phyloP scores from a whole-genome alignment of 2,113 vertebrate genomes.

The Indri indri region DNA sequence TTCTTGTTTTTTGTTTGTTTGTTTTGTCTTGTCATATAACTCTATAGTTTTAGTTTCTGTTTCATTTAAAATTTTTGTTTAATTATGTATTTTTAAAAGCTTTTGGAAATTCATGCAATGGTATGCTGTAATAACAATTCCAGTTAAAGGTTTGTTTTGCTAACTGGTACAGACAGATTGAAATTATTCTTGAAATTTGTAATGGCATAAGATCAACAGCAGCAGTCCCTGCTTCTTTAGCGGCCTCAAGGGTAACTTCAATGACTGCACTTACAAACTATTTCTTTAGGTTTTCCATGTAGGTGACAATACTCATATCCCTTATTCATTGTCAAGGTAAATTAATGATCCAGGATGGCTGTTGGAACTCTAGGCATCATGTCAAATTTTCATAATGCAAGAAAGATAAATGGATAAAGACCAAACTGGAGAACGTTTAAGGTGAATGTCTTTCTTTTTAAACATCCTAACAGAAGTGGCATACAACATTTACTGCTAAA shows the following conservation, averaged over 20 bases:
- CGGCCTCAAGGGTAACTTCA: background rate
- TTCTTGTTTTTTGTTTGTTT: background rate
- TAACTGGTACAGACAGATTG: background rate
- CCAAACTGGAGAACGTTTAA: background rate
- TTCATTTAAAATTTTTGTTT: background rate
- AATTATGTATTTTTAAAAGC: background rate
- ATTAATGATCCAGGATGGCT: background rate
- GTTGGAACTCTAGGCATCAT: background rate
- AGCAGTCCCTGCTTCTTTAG: background rate
- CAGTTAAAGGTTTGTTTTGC: background rate
- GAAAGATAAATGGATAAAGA: background rate
- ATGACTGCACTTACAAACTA: background rate
- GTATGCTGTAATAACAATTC: background rate
- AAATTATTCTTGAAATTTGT: background rate
- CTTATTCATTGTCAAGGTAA: background rate
- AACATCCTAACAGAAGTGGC: background rate
- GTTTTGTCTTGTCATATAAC: background rate
- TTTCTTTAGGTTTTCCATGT: background rate
- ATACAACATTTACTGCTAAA: background rate
- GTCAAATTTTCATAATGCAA: background rate
- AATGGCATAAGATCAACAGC: too few species aligned
- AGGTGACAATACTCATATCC: background rate
- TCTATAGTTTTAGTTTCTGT: background rate
- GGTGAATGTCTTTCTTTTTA: background rate
- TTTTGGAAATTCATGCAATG: background rate